Evolutionary conservation across 2,888 invertebrate genomes (phyloP).

Genomic region (Lysandra coridon): DNA sequence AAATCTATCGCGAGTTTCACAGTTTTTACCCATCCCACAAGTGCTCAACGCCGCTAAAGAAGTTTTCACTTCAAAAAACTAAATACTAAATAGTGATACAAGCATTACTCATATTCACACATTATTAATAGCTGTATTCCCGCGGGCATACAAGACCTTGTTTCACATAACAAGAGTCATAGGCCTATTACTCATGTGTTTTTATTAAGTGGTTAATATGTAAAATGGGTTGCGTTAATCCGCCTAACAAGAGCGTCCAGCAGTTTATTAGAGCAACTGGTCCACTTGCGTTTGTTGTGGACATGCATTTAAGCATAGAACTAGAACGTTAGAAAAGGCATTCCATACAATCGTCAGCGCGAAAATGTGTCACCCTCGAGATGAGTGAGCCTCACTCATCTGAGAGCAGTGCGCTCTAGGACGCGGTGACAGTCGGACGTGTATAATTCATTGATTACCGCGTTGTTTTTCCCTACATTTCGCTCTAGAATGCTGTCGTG

Average conservation of each 20-base stretch:
- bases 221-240: constrained; percentile 74
- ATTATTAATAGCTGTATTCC: neutral
- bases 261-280: constrained; percentile 69
- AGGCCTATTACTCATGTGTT: constrained; percentile 38
- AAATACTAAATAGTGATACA: neutral
- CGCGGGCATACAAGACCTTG: neutral
- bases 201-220: constrained; percentile 63
- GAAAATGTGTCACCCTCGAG: no score
- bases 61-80: neutral
- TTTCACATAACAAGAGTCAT: constrained; percentile 5
- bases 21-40: no score
- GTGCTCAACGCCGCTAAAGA: no score
- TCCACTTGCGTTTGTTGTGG: constrained; percentile 64
- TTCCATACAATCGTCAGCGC: no score
- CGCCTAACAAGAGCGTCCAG: constrained; percentile 44
- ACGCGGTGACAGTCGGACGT: no score
- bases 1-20: no score
- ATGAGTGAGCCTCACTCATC: no score
- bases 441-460: no score
- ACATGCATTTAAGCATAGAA: neutral
- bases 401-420: no score
- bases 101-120: constrained; percentile 9
- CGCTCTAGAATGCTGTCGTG: no score
- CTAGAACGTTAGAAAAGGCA: no score
- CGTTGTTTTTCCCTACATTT: no score